phyloP scores from a whole-genome alignment of 2,888 invertebrate species.

The Agrilus biguttatus region DNA sequence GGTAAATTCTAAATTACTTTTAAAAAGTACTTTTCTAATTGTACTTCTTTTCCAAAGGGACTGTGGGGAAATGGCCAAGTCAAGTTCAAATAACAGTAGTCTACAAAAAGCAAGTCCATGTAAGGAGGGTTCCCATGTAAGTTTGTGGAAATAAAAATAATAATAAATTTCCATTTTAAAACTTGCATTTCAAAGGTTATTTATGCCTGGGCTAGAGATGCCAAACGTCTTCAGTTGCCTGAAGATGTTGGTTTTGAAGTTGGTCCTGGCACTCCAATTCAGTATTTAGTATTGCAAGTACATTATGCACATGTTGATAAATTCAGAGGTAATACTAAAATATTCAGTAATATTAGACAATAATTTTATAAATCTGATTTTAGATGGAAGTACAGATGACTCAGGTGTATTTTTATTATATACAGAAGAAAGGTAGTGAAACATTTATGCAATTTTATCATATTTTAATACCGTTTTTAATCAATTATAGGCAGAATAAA shows the following conservation, averaged over 20 bases:
- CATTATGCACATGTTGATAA: conserved; percentile 23
- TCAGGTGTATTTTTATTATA: conserved; percentile 74
- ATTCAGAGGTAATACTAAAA: conserved; percentile 4
- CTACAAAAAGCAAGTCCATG: conserved; percentile 59
- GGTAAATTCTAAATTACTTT: conserved; percentile 35
- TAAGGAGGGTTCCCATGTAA: conserved; percentile 53
- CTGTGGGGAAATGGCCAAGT: conserved; percentile 81
- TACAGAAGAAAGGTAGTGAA: conserved; percentile 53
- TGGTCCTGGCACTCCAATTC: conserved; percentile 66
- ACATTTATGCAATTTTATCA: conserved; percentile 6
- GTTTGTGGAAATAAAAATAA: conserved; percentile 5
- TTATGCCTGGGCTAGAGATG: conserved; percentile 91
- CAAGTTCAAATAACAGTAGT: conserved; percentile 25
- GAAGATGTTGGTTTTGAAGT: conserved; percentile 85
- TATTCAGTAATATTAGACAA: background rate
- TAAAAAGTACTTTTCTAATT: conserved; percentile 11
- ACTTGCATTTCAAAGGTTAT: conserved; percentile 45
- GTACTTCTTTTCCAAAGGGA: conserved; percentile 41
- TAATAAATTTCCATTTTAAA: background rate
- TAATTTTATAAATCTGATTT: conserved; percentile 12
- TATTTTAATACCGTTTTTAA: background rate
- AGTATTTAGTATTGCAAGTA: conserved; percentile 87
- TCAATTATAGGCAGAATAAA: conserved; percentile 54
- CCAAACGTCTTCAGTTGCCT: conserved; percentile 67
- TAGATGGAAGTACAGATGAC: conserved; percentile 66